Evolutionary conservation across 2,888 invertebrate genomes (phyloP).

Genomic region (Tachina lurida): DNA sequence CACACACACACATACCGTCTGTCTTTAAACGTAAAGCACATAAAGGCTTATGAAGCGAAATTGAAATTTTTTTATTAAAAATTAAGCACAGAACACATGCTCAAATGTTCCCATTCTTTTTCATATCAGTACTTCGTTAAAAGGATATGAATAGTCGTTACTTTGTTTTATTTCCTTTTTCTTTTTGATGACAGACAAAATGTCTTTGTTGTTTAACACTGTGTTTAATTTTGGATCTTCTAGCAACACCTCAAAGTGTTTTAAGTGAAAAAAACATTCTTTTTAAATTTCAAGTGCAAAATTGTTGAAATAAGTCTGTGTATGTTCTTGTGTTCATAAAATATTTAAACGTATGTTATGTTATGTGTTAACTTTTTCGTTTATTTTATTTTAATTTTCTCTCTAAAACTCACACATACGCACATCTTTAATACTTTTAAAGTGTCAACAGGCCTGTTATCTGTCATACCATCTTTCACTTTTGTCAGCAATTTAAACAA

Average conservation of each 20-base stretch:
- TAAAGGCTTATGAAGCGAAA: conserved; percentile 57
- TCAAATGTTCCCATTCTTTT: neutral
- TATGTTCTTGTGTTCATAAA: conserved; percentile 3
- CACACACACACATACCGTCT: neutral
- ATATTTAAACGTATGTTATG: neutral
- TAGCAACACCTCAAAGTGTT: conserved; percentile 40
- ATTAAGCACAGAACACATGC: conserved; percentile 28
- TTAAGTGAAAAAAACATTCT: conserved; percentile 26
- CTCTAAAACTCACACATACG: conserved; percentile 12
- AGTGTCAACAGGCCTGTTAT: conserved; percentile 80
- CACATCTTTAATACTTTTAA: conserved; percentile 75
- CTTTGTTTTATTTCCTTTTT: conserved; percentile 21
- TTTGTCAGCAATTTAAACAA: conserved; percentile 82
- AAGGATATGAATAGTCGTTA: conserved; percentile 56
- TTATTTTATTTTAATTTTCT: conserved; percentile 44
- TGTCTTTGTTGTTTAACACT: conserved; percentile 63
- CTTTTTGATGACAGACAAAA: conserved; percentile 27
- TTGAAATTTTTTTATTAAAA: conserved; percentile 62
- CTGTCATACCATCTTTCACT: conserved; percentile 81
- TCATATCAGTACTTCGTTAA: conserved; percentile 73
- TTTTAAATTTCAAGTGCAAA: conserved; percentile 58
- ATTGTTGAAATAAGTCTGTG: conserved; percentile 19
- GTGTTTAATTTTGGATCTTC: conserved; percentile 57
- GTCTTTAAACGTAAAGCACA: conserved; percentile 15
- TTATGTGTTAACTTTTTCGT: conserved; percentile 36